Conservation (phyloP, 2,113 vertebrate species). For the Eclectus roratus region DNA sequence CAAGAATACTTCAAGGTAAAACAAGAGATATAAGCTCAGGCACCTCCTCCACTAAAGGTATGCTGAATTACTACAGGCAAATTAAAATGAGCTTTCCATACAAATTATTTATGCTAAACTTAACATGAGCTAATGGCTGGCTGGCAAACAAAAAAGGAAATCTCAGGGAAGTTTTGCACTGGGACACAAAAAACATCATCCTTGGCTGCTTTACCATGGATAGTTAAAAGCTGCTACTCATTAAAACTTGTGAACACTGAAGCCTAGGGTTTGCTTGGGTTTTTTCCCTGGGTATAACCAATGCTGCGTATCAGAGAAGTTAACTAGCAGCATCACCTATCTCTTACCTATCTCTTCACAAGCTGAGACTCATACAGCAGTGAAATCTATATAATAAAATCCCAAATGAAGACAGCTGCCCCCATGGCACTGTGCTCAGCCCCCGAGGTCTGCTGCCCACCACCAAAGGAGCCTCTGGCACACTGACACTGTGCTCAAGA, state of each 20-base stretch:
- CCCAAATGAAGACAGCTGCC: fast-evolving
- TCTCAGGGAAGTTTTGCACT: background rate
- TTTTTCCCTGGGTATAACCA: background rate
- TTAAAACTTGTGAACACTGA: background rate
- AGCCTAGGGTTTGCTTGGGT: background rate
- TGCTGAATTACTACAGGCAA: background rate
- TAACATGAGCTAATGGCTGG: background rate
- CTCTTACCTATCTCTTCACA: background rate
- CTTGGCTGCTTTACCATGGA: background rate
- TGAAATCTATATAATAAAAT: background rate
- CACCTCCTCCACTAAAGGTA: background rate
- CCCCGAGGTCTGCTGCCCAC: background rate
- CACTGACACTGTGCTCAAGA: background rate
- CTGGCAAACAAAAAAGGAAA: slow-evolving; percentile 10
- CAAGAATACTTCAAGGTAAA: background rate
- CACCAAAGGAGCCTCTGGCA: background rate
- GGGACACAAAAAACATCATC: background rate
- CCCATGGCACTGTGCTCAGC: background rate
- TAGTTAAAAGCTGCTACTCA: background rate
- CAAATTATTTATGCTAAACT: slow-evolving; percentile 4
- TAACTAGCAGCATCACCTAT: background rate
- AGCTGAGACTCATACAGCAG: fast-evolving
- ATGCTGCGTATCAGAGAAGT: background rate
- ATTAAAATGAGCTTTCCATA: background rate
- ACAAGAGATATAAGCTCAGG: background rate